Base-by-base conservation (phyloP, 2,888 invertebrate species). In the Cremastobaeus sp. region DNA sequence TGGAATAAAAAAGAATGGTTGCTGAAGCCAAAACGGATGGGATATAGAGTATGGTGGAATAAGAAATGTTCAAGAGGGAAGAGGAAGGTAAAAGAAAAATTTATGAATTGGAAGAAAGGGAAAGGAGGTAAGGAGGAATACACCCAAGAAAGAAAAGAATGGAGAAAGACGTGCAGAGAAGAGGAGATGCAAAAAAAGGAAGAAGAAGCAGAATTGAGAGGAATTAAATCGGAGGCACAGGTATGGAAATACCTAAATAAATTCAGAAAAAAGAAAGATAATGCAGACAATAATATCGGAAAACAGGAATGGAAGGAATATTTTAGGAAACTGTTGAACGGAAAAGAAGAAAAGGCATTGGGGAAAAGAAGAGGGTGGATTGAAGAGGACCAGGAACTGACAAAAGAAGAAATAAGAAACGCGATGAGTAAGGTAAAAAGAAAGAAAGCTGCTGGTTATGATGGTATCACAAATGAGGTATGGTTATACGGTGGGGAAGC, bases 401-500 rank as follows among this genome's bases (percentile, higher is more conserved):
- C 2, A 11, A 11, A 11, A 3, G 48, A 48, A 4, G 34, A 18
- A 48, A 34, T 32, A 9, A 32, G 5, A 18, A 34, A 18, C 2
- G 48, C 34, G 2, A 17, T 48, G 1, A 32, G 11, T 1, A 48
- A 18, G 1, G 21, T 2, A 21, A 37, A 37, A n/a, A 37, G 34
- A n/a, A 48, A 18, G 25, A 48, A 48, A 32, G 48, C 48, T 1
- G 48, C 18, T 18, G 48, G 48, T 1, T 3, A 9, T 1, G 48
- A 48, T 18, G 52, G 18, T 4, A 37, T 35, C 4, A 21, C 21
- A 3, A 48, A 48, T 34, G 32, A 48, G n/a, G 34, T 34, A 18
- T 47, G 47, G 47, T 15, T 47, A 5, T 20, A 47, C 17, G 47
- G 47, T 15, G 47, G 21, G 9, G 47, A 15, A 6, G 15, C n/a